Evolutionary conservation across 2,888 invertebrate genomes (phyloP), one percentile per base, ranked within the genome.

Genomic region (Timema cristinae): DNA sequence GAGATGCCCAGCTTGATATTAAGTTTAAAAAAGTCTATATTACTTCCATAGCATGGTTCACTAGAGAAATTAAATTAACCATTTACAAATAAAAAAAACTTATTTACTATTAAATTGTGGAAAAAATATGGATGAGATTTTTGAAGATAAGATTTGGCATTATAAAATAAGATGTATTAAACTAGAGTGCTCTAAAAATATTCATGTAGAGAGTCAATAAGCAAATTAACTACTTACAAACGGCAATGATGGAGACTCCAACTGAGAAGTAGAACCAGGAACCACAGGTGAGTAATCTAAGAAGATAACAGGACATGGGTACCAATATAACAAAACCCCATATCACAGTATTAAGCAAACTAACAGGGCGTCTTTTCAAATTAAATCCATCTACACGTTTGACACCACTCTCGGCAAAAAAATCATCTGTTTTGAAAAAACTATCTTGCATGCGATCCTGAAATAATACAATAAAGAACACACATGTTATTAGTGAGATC

Each of bases 361-460:
- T 88, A 79, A 87, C 89, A 51, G 87, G 82, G 68, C 93, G 86
- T 52, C 88, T 87, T 9, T 86, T 81, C 48, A 88, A 78, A 68
- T 83, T 81, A 77, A 90, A 88, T 0, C 85, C 83, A 67, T 88
- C 87, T 47, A 89, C 83, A 78, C 88, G 86, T 76, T 87, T 84
- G 7, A 92, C 86, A 6, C 91, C 93, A 7, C 92, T 92, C 66
- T 89, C 89, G 69, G 86, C 83, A 81, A 93, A 93, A 82, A 92
- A 94, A 81, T 92, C 91, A 13, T 94, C 94, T 4, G 90, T 91
- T 79, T 89, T 85, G 16, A 87, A 76, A 79, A 91, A 92, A 74
- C 91, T 91, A 32, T 91, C 91, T 78, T 88, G 86, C 85, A 92
- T 85, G 81, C 87, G 87, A 80, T 92, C 92, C 91, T 90, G 81